These are phyloP conservation scores for Oligia strigilis DNA, from an alignment of 2,888 invertebrate species.

Conservation along the genomic window DNA sequence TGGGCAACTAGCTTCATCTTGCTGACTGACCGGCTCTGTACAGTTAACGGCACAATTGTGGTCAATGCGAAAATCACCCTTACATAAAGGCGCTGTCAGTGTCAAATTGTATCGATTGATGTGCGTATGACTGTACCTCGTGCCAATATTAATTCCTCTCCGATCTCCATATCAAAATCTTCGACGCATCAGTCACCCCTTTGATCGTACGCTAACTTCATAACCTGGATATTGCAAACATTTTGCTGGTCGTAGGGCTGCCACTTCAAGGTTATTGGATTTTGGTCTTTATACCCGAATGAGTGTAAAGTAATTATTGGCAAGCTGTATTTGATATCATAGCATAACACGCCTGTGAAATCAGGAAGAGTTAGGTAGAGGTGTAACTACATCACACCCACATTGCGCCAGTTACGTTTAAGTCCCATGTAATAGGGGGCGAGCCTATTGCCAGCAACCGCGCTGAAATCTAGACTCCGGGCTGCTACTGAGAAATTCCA, in stretches of 20 bases:
- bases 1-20: too few relatives aligned
- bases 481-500: neutral
- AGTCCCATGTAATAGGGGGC: neutral
- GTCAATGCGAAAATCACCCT: neutral
- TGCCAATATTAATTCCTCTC: slow-evolving; percentile 56
- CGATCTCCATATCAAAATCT: slow-evolving; percentile 52
- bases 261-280: neutral
- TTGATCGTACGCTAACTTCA: slow-evolving; percentile 61
- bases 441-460: neutral
- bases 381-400: neutral
- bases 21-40: neutral
- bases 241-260: slow-evolving; percentile 44
- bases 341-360: neutral
- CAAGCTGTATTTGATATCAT: too few relatives aligned
- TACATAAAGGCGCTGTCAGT: neutral
- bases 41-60: neutral
- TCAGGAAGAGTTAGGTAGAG: neutral
- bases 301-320: neutral
- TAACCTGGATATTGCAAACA: slow-evolving; percentile 59
- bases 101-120: neutral
- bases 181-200: slow-evolving; percentile 60
- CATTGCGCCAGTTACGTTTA: neutral
- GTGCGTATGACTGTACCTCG: neutral
- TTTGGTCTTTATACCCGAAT: neutral
- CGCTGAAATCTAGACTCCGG: neutral